A percentile compares a stretch with the other conserved stretches of the same genome.
Conservation (phyloP, 2,113 vertebrate genomes). For the Axis porcinus region DNA sequence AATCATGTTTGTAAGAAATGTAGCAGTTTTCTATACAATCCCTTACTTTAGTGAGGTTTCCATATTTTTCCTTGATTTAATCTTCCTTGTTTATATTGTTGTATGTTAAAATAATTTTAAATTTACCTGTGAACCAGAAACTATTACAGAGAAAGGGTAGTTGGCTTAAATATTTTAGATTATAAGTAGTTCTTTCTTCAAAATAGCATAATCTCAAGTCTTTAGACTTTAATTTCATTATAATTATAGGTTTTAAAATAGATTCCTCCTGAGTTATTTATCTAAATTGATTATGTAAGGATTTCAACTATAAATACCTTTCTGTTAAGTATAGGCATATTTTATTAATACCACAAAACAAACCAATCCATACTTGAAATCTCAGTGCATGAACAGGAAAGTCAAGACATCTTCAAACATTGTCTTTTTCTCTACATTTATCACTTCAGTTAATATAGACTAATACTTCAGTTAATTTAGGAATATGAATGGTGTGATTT, state of each 20-base stretch:
- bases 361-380: not conserved
- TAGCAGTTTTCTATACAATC: not conserved
- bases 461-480: constrained; percentile 17
- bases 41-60: not conserved
- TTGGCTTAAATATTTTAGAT: not conserved
- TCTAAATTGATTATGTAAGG: not conserved
- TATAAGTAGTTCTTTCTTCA: not conserved
- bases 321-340: not conserved
- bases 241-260: constrained; percentile 14
- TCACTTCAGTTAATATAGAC: not conserved
- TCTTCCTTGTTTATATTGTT: constrained; percentile 12
- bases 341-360: not conserved
- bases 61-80: not conserved
- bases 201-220: not conserved
- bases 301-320: constrained; percentile 22
- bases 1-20: not conserved
- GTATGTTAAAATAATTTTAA: not conserved
- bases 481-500: not conserved
- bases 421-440: not conserved
- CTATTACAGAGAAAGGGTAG: not conserved
- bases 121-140: not conserved
- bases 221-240: constrained; percentile 31
- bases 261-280: not conserved
- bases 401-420: not conserved
- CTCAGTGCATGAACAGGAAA: constrained; percentile 16